Base-by-base conservation (phyloP, 2,888 invertebrate species). In the Chirona hameri region DNA sequence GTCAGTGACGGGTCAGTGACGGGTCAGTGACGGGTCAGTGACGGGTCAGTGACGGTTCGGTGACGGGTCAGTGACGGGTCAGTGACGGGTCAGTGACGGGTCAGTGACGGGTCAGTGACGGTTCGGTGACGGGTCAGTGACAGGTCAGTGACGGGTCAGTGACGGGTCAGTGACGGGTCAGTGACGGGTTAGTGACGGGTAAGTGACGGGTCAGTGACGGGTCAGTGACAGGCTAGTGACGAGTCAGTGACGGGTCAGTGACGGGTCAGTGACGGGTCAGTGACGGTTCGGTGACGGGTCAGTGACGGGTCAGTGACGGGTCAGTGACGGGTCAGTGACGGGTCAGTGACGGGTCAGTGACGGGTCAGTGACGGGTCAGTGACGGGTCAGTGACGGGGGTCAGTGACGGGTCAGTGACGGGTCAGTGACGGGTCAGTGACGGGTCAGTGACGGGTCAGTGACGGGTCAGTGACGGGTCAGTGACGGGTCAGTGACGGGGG, bases 111-210 rank as follows among this genome's bases (percentile, higher is more conserved):
- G 2, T 14, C 55, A 55, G 55, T 14, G 55, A 55, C 55, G 55
- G 55, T 3, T 18, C 15, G 2, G 39, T 39, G 12, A 55, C 15
- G 12, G 18, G 55, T 55, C 5, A 55, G 55, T 12, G 55, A 18
- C 55, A 12, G 55, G 15, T 14, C 55, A 7, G 55, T 14, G 55
- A 18, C 55, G 55, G 60, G 60, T 3, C 24, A 9, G 24, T 7
- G 60, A 60, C 18, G 18, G 60, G 10, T 7, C 1, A 60, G 24
- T 21, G 60, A 24, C 60, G 60, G 60, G 24, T 24, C 24, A 9
- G 15, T 52, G 60, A 60, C 60, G 18, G n/a, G n/a, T n/a, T n/a
- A n/a, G 60, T 21, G 60, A 24, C 7, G 60, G 12, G 91, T 91
- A 87, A 87, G 88, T 85, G 39, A 27, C 15, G 24, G 60, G 24